Conservation (phyloP, 2,888 invertebrate species). For the Boloria selene region DNA sequence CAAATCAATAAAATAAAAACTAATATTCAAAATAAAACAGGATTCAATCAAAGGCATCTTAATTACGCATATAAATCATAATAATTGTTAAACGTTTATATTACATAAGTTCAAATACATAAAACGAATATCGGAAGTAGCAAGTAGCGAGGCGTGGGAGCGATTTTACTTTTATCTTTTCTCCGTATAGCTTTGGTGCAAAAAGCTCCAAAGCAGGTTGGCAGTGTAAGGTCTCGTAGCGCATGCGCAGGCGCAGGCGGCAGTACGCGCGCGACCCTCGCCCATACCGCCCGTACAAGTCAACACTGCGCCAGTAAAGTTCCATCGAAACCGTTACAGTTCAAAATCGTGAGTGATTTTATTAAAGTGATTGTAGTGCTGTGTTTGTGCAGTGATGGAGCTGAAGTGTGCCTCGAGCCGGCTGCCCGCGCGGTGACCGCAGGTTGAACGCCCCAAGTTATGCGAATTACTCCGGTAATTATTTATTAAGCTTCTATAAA, state of each 20-base stretch:
- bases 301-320: constrained; percentile 42
- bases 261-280: constrained; percentile 65
- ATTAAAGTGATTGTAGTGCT: constrained; percentile 22
- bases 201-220: constrained; percentile 69
- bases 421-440: constrained; percentile 38
- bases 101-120: constrained; percentile 10
- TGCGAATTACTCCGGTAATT: constrained; percentile 23
- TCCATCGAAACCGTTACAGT: constrained; percentile 28
- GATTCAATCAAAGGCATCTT: not conserved
- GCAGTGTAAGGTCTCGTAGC: constrained; percentile 9
- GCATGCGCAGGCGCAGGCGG: constrained; percentile 44
- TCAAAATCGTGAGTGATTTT: constrained; percentile 30
- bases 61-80: not conserved
- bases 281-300: constrained; percentile 48
- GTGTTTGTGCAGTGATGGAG: constrained; percentile 34
- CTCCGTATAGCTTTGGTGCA: constrained; percentile 57
- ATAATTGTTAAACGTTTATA: not conserved
- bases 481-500: constrained; percentile 18
- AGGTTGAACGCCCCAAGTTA: constrained; percentile 47
- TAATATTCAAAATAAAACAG: not conserved
- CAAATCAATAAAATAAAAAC: not conserved
- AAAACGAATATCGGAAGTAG: constrained; percentile 22
- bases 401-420: constrained; percentile 38
- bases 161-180: constrained; percentile 61
- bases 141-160: constrained; percentile 53